phyloP scores from a whole-genome alignment of 2,797 vertebrate genomes.

The Rhinatrema bivittatum region DNA sequence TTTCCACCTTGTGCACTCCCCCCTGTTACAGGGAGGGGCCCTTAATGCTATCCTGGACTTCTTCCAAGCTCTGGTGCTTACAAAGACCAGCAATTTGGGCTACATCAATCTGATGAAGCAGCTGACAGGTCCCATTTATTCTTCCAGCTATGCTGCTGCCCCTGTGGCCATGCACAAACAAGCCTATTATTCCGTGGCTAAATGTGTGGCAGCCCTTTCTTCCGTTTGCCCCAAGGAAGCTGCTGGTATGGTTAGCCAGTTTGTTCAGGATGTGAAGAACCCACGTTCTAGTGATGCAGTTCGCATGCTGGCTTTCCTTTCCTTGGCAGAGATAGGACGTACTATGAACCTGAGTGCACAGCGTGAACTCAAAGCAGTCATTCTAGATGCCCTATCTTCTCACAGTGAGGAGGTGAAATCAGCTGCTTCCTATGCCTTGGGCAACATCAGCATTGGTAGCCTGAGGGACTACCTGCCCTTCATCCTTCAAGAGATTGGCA shows the following conservation, averaged over 20 bases:
- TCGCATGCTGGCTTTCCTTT: conserved; percentile 77
- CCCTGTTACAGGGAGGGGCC: conserved; percentile 75
- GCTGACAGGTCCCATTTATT: conserved; percentile 66
- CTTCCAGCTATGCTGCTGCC: neutral
- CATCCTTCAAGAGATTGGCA: conserved; percentile 75
- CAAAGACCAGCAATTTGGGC: conserved; percentile 51
- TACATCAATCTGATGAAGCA: conserved; percentile 69
- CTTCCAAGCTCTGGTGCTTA: conserved; percentile 69
- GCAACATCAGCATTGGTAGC: conserved; percentile 74
- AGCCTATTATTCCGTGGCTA: conserved; percentile 73
- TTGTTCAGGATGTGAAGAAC: conserved; percentile 73
- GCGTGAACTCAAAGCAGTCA: conserved; percentile 73
- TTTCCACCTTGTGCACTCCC: conserved; percentile 73
- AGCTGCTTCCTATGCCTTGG: conserved; percentile 77
- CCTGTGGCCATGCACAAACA: conserved; percentile 61
- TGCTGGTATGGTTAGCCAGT: conserved; percentile 48
- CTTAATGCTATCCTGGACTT: conserved; percentile 71
- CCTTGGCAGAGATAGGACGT: conserved; percentile 82
- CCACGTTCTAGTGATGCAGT: conserved; percentile 58
- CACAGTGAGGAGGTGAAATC: conserved; percentile 82
- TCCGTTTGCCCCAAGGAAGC: conserved; percentile 73
- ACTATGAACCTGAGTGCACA: conserved; percentile 65
- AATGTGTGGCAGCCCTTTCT: conserved; percentile 77
- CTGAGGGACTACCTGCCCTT: conserved; percentile 81
- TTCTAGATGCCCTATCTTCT: conserved; percentile 80